Base-by-base conservation (phyloP, 2,888 invertebrate genomes). In the Metacarcinus magister region DNA sequence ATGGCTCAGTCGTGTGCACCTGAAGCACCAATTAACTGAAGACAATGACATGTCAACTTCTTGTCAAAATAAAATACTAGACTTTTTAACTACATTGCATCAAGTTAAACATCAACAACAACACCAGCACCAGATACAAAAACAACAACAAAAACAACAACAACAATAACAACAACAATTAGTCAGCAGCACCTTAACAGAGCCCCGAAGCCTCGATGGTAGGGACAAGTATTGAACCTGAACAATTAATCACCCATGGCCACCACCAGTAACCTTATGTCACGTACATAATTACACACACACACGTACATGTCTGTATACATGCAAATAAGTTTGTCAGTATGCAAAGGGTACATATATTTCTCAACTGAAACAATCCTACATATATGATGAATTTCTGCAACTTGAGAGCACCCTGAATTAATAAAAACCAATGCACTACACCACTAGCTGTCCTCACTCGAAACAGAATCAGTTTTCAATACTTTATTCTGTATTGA, bases 401-500 rank as follows among this genome's bases (percentile, higher is more conserved):
- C 28, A 75, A 28, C 28, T 23, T n/a, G 75, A 16, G 75, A 75
- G 75, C n/a, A 28, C n/a, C 75, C 23, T 75, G 75, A 75, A 75
- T 75, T 75, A 75, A 75, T 75, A 75, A 75, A 75, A 75, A n/a
- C 23, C 28, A 75, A 8, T 75, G 75, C 75, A 28, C 75, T 8
- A 75, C 75, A n/a, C n/a, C n/a, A n/a, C n/a, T n/a, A n/a, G n/a
- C 28, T 75, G 28, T 75, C 23, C 75, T 75, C 75, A 7, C 28
- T 75, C n/a, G n/a, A 75, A 28, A 75, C 75, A 75, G n/a, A 23
- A 75, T 75, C 75, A 28, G 28, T 75, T 75, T 75, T 23, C 75
- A 75, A 75, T 75, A 75, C 75, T 75, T 75, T 75, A 75, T 75
- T 75, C 75, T 23, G 28, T 75, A 75, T 28, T 75, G 75, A 75